These are phyloP conservation scores for Ptychodera flava DNA, from an alignment of 35 echinoderm and acorn worm genomes.

Conservation along the genomic window DNA sequence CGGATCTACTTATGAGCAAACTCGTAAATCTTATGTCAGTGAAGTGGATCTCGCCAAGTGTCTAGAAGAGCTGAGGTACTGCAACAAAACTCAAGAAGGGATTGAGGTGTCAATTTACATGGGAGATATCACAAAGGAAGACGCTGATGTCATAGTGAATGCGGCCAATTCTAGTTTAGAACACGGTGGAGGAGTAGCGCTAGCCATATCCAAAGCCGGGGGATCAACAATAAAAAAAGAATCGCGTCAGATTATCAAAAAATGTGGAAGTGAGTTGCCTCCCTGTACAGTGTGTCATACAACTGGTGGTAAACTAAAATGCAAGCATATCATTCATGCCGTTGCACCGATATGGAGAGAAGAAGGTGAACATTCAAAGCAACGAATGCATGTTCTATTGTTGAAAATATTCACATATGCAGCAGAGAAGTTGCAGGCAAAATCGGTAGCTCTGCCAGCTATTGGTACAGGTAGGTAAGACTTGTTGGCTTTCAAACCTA, in stretches of 20 bases:
- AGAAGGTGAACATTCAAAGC: background rate
- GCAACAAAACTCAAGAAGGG: too few species aligned
- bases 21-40: too few species aligned
- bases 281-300: background rate
- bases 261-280: background rate
- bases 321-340: constrained; percentile 23
- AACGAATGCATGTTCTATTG: background rate
- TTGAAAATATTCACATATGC: background rate
- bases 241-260: background rate
- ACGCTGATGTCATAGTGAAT: constrained; percentile 20
- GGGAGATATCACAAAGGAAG: constrained; percentile 24
- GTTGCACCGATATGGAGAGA: constrained; percentile 5
- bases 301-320: constrained; percentile 2
- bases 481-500: too few species aligned
- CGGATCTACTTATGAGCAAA: too few species aligned
- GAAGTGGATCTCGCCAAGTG: too few species aligned
- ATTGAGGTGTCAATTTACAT: background rate
- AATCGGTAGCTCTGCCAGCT: background rate
- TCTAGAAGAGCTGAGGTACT: too few species aligned
- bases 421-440: background rate
- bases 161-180: constrained; percentile 13
- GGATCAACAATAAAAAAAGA: background rate
- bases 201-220: background rate
- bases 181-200: constrained; percentile 5
- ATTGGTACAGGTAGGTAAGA: too few species aligned